phyloP scores from a whole-genome alignment of 1,140 invertebrate species.

The Nasonia giraulti region DNA sequence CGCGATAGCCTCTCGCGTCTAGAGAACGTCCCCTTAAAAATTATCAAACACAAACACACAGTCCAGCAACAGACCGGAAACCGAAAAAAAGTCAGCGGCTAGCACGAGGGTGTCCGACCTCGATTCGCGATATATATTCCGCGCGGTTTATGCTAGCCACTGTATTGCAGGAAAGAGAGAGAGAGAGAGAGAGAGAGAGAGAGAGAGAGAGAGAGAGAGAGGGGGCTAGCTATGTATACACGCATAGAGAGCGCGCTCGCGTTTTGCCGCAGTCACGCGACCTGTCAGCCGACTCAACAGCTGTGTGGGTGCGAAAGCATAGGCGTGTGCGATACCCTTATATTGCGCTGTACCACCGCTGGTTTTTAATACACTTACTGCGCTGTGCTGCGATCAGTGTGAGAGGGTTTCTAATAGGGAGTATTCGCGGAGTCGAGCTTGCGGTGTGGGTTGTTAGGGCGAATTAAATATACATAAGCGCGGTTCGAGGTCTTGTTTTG shows the following conservation, averaged over 20 bases:
- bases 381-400: neutral
- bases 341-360: neutral
- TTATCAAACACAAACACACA: neutral
- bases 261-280: slow-evolving; percentile 48
- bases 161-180: neutral
- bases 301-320: neutral
- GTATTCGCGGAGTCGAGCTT: neutral
- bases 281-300: slow-evolving; percentile 4
- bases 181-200: no score
- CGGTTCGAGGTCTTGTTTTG: no score
- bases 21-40: neutral
- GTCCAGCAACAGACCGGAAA: no score
- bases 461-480: no score
- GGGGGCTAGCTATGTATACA: neutral
- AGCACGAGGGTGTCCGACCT: slow-evolving; percentile 13
- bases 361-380: neutral
- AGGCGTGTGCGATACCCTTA: neutral
- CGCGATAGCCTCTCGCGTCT: no score
- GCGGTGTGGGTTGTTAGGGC: no score
- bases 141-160: no score
- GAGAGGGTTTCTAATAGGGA: no score
- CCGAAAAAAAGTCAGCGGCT: neutral
- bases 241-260: neutral
- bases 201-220: neutral
- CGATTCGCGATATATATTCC: slow-evolving; percentile 38